A percentile compares a stretch with the other conserved stretches of the same genome.
Evolutionary conservation across 2,888 invertebrate genomes (phyloP).

Genomic region (Drosophila nr. perissopoda): DNA sequence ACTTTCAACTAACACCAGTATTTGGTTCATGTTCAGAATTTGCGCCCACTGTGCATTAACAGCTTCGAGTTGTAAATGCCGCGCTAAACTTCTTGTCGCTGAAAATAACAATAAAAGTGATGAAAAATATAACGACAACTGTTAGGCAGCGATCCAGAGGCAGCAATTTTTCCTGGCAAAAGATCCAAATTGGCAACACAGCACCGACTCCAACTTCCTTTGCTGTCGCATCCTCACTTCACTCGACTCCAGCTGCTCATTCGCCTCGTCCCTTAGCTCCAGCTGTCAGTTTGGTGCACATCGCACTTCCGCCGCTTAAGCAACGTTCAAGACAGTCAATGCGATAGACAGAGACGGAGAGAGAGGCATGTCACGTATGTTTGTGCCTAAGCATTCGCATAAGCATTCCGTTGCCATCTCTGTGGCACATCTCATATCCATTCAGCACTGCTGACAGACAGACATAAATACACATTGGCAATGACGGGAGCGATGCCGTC

Average conservation of each 20-base stretch:
- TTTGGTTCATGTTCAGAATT: not conserved
- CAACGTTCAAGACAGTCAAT: conserved; percentile 25
- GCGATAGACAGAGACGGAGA: conserved; percentile 22
- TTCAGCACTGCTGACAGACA: conserved; percentile 40
- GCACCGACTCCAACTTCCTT: conserved; percentile 25
- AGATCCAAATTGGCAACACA: conserved; percentile 46
- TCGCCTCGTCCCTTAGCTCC: conserved; percentile 32
- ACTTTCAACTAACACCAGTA: not conserved
- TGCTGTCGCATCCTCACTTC: conserved; percentile 26
- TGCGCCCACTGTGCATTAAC: conserved; percentile 39
- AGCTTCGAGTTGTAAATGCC: conserved; percentile 9
- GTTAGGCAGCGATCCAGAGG: conserved; percentile 55
- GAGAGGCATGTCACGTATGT: conserved; percentile 72
- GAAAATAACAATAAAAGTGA: conserved; percentile 14
- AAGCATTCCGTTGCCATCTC: conserved; percentile 70
- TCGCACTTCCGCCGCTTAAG: conserved; percentile 65
- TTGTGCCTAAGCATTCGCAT: conserved; percentile 76
- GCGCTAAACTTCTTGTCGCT: conserved; percentile 13
- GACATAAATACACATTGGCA: conserved; percentile 63
- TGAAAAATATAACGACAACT: conserved; percentile 64
- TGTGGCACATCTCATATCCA: conserved; percentile 51
- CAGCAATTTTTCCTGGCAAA: conserved; percentile 66
- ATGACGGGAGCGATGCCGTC: conserved; percentile 66
- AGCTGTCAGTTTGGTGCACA: conserved; percentile 59
- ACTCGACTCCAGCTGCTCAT: conserved; percentile 23